Conservation (phyloP, 1,140 invertebrate species). For the Cotesia chilonis region DNA sequence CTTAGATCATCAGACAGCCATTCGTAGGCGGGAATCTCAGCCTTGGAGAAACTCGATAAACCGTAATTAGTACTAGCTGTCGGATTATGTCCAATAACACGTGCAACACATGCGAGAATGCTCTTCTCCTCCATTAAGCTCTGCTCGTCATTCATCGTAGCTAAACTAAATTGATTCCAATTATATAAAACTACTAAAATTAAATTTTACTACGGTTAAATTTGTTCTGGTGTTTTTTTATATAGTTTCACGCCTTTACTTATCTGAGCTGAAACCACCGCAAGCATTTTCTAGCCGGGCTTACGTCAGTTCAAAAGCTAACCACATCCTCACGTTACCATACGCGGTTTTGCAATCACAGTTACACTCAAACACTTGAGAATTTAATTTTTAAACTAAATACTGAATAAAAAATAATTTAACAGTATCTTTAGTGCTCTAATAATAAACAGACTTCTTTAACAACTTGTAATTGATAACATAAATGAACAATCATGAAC, state of each 20-base stretch:
- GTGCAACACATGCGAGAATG: constrained; percentile 24
- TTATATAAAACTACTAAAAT: constrained; percentile 2
- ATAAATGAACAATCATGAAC: no score
- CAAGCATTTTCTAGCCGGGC: neutral
- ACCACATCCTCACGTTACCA: constrained; percentile 24
- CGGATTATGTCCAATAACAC: constrained; percentile 1
- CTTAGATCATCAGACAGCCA: constrained; percentile 39
- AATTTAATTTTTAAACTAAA: no score
- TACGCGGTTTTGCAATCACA: neutral
- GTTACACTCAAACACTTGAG: no score
- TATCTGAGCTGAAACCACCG: neutral
- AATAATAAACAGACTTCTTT: no score
- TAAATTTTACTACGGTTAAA: neutral
- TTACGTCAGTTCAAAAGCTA: constrained; percentile 4
- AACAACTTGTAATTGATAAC: no score
- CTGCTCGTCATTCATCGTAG: constrained; percentile 38
- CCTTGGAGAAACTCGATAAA: constrained; percentile 31
- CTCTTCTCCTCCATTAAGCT: constrained; percentile 42
- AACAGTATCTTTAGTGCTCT: no score
- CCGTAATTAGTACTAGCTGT: constrained; percentile 18
- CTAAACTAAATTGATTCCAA: neutral
- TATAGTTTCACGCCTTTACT: constrained; percentile 12
- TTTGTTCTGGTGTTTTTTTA: constrained; percentile 9
- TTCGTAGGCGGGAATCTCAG: constrained; percentile 22
- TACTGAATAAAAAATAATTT: no score